Evolutionary conservation across 2,113 vertebrate species (phyloP).

Genomic region (Lota lota): DNA sequence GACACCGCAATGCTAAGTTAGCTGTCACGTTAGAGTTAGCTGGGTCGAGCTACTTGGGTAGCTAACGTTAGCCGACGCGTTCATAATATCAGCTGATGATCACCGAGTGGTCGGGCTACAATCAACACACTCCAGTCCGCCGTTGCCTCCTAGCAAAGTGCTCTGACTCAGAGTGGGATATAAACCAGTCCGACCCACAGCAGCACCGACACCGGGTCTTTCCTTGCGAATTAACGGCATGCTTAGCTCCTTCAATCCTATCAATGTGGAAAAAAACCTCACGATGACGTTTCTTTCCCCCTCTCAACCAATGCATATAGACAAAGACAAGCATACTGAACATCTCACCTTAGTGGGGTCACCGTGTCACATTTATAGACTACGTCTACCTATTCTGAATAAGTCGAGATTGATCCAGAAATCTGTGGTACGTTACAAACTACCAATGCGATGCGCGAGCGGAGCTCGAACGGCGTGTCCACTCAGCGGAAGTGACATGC

Average conservation of each 20-base stretch:
- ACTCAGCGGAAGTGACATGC: slow-evolving; percentile 21
- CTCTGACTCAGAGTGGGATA: accelerated
- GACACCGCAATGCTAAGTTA: slow-evolving; percentile 10
- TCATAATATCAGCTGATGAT: too few relatives aligned
- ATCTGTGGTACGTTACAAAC: background rate
- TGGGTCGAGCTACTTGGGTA: background rate
- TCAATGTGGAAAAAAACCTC: slow-evolving; percentile 21
- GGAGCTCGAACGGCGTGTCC: slow-evolving; percentile 58
- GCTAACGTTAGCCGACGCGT: background rate
- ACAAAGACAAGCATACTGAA: accelerated
- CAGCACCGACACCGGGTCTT: too few relatives aligned
- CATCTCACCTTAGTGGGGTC: slow-evolving; percentile 21
- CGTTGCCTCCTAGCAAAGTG: background rate
- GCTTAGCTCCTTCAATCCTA: slow-evolving; percentile 25
- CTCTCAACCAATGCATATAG: background rate
- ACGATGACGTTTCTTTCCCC: background rate
- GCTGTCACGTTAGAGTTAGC: slow-evolving; percentile 32
- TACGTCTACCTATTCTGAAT: too few relatives aligned
- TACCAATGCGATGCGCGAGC: background rate
- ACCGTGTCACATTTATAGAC: background rate
- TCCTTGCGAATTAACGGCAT: slow-evolving; percentile 6
- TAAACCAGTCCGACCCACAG: too few relatives aligned
- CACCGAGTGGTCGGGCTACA: too few relatives aligned
- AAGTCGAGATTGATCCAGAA: slow-evolving; percentile 11
- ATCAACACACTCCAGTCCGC: too few relatives aligned